A percentile compares a stretch with the other conserved stretches of the same genome.
These are phyloP conservation scores for Delichon dasypus DNA, from an alignment of 2,797 vertebrate species.

Conservation along the genomic window DNA sequence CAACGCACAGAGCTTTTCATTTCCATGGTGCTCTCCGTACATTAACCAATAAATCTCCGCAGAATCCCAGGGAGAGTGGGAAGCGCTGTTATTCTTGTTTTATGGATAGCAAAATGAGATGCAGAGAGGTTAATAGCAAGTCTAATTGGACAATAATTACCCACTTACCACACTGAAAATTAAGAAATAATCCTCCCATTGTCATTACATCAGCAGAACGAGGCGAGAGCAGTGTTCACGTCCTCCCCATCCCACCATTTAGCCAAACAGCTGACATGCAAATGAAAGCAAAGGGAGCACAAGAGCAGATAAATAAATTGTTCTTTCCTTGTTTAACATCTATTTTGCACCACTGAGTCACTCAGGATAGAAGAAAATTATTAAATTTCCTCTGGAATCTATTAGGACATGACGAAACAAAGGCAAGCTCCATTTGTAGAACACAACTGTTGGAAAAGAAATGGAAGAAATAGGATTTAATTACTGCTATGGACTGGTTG, in stretches of 20 bases:
- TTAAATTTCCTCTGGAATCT: neutral
- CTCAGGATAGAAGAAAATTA: neutral
- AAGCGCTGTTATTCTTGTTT: constrained; percentile 44
- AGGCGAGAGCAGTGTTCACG: neutral
- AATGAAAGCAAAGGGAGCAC: neutral
- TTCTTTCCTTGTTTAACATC: neutral
- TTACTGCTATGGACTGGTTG: neutral
- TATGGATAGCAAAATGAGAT: constrained; percentile 51
- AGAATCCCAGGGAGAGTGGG: neutral
- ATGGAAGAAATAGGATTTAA: neutral
- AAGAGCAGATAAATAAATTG: constrained; percentile 12
- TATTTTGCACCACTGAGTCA: neutral
- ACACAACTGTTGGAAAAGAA: neutral
- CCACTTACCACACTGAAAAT: constrained; percentile 61
- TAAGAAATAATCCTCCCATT: constrained; percentile 65
- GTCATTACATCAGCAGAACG: constrained; percentile 56
- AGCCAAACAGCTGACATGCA: neutral
- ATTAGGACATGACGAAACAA: neutral
- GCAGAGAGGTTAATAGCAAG: constrained; percentile 61
- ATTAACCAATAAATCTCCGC: constrained; percentile 38
- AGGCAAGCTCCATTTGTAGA: neutral
- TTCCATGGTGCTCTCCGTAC: neutral
- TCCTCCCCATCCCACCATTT: constrained; percentile 24
- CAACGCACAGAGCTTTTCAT: neutral
- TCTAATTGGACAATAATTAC: constrained; percentile 67